Evolutionary conservation across 2,797 vertebrate species (phyloP).

Genomic region (Enteromius thamalakanensis): DNA sequence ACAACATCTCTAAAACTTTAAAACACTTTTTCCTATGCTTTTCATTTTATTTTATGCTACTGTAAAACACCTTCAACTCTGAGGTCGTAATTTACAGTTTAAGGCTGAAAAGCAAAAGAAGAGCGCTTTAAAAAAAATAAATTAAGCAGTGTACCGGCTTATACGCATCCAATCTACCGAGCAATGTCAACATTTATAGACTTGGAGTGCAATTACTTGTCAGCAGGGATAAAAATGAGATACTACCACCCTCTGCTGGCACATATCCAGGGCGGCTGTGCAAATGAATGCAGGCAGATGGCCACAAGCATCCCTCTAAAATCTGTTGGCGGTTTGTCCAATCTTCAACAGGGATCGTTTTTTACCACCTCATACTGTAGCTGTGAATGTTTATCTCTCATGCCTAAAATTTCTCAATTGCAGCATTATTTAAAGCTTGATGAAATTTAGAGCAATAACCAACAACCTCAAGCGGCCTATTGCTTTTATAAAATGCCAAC

Average conservation of each 20-base stretch:
- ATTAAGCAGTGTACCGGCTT: conserved; percentile 16
- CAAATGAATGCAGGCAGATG: conserved; percentile 31
- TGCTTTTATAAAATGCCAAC: not conserved
- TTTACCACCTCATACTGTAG: not conserved
- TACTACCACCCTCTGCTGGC: conserved; percentile 61
- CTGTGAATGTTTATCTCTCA: conserved; percentile 4
- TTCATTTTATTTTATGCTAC: conserved; percentile 1
- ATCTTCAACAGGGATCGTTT: conserved; percentile 10
- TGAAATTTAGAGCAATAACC: not conserved
- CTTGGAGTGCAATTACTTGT: conserved; percentile 43
- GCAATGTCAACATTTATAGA: conserved; percentile 46
- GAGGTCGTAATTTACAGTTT: conserved; percentile 40
- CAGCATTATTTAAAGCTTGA: not conserved
- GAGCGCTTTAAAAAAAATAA: conserved; percentile 29
- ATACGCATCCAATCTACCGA: conserved; percentile 24
- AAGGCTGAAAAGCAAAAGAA: conserved; percentile 2
- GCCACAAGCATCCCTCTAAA: conserved; percentile 2
- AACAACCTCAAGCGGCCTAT: not conserved
- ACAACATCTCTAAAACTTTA: conserved; percentile 17
- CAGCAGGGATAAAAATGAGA: conserved; percentile 49
- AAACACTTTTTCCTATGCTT: conserved; percentile 8
- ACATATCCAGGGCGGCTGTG: conserved; percentile 36
- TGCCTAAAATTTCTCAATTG: conserved; percentile 2
- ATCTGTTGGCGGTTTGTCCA: conserved; percentile 10
- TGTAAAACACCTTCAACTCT: conserved; percentile 17